phyloP scores from a whole-genome alignment of 2,797 vertebrate species.

The Notoglanidium macrostoma region DNA sequence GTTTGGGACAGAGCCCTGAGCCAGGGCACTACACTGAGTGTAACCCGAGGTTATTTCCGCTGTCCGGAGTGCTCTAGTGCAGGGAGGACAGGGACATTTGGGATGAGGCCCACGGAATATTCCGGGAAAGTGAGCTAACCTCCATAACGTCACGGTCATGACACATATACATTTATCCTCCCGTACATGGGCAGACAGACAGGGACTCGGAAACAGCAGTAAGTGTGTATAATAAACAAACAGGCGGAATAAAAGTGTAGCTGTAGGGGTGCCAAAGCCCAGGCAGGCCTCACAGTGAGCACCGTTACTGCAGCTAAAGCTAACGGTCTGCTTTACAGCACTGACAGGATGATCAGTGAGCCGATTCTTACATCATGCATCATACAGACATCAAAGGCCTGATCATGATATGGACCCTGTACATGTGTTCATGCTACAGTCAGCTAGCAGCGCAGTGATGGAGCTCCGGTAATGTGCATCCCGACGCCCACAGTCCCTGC shows the following conservation, averaged over 20 bases:
- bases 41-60: fast-evolving
- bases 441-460: neutral
- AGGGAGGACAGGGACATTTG: neutral
- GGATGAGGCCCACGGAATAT: neutral
- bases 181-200: fast-evolving
- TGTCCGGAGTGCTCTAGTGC: neutral
- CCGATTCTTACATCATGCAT: neutral
- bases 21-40: neutral
- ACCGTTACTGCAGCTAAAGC: neutral
- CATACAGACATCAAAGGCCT: neutral
- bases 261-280: neutral
- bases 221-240: neutral
- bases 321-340: neutral
- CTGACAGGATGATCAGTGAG: neutral
- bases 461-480: neutral
- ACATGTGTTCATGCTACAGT: too few species aligned
- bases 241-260: too few species aligned
- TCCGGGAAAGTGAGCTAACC: constrained; percentile 17
- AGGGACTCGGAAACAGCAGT: fast-evolving
- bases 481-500: neutral
- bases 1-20: neutral
- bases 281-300: neutral
- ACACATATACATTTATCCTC: neutral
- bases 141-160: neutral
- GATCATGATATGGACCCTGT: too few species aligned